Evolutionary conservation across 2,888 invertebrate species (phyloP).

Genomic region (Caenorhabditis doughertyi): DNA sequence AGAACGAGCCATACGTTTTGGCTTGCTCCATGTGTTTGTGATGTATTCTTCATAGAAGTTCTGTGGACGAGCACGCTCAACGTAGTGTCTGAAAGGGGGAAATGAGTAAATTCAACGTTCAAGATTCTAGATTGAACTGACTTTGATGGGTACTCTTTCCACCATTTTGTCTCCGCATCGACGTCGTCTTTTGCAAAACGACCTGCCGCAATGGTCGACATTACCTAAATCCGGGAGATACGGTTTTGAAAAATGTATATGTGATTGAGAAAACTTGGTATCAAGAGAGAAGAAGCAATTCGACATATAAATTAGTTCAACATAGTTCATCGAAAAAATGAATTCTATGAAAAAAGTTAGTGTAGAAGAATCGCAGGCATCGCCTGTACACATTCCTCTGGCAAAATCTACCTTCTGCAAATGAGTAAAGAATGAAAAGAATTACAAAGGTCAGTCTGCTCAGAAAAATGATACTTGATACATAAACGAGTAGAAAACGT

Average conservation of each 20-base stretch:
- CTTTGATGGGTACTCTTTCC: slow-evolving; percentile 76
- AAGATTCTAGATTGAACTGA: slow-evolving; percentile 41
- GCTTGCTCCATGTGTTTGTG: slow-evolving; percentile 78
- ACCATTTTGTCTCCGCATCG: slow-evolving; percentile 80
- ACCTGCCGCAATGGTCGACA: slow-evolving; percentile 70
- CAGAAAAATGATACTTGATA: too few species aligned
- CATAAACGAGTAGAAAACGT: too few species aligned
- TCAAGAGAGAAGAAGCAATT: not conserved
- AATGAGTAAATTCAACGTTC: not conserved
- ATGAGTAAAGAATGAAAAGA: too few species aligned
- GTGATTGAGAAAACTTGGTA: not conserved
- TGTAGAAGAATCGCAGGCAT: too few species aligned
- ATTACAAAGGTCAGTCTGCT: too few species aligned
- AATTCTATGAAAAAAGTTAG: too few species aligned
- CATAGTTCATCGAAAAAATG: too few species aligned
- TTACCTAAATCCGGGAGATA: slow-evolving; percentile 62
- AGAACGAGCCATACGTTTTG: slow-evolving; percentile 79
- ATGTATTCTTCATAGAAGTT: slow-evolving; percentile 78
- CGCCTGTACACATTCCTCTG: too few species aligned
- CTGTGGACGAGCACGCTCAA: slow-evolving; percentile 80
- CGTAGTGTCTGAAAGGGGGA: slow-evolving; percentile 74
- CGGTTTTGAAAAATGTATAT: too few species aligned
- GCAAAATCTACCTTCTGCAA: too few species aligned
- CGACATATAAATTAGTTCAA: too few species aligned
- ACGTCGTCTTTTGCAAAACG: slow-evolving; percentile 79